These are phyloP conservation scores for Laterallus jamaicensis DNA, from an alignment of 2,113 vertebrate species.

Conservation along the genomic window DNA sequence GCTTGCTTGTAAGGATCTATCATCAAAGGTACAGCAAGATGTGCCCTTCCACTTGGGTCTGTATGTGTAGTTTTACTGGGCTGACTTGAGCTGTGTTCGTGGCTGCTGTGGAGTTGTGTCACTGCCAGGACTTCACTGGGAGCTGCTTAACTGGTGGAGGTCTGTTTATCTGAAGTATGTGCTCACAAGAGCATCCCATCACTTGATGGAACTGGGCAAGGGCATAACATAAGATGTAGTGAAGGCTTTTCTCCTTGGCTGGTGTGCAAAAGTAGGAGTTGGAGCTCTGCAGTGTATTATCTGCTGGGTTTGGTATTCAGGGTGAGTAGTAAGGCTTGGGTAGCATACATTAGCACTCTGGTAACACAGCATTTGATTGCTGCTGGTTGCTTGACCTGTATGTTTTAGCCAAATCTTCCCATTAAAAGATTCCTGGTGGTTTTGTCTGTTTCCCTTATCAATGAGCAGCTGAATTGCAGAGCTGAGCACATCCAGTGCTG, in stretches of 20 bases:
- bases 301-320: slow-evolving; percentile 45
- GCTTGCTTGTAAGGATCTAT: neutral
- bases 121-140: neutral
- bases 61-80: neutral
- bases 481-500: neutral
- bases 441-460: neutral
- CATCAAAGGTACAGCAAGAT: neutral
- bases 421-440: neutral
- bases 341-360: neutral
- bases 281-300: slow-evolving; percentile 29
- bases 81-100: neutral
- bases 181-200: neutral
- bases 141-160: neutral
- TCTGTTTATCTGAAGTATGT: neutral
- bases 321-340: neutral
- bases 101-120: neutral
- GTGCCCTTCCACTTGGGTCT: neutral
- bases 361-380: neutral
- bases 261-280: neutral
- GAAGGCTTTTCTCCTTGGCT: neutral
- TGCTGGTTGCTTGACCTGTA: neutral
- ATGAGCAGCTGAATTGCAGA: neutral
- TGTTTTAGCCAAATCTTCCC: neutral
- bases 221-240: neutral
- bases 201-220: neutral